phyloP scores from a whole-genome alignment of 2,797 vertebrate species.

The Diceros bicornis region DNA sequence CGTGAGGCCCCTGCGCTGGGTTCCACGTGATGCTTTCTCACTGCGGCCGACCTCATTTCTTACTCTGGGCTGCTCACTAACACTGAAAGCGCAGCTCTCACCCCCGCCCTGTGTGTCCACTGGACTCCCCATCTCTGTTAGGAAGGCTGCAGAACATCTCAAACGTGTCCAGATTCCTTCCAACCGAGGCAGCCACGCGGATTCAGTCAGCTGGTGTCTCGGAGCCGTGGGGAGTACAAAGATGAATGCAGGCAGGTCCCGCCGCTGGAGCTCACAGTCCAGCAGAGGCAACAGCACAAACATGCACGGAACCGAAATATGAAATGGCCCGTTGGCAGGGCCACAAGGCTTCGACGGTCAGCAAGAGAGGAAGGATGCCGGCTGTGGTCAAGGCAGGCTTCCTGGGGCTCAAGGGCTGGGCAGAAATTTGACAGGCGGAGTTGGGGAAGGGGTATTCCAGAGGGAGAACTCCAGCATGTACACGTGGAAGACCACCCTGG shows the following conservation, averaged over 20 bases:
- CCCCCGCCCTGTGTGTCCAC: neutral
- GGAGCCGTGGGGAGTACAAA: neutral
- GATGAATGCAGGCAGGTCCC: rapidly evolving
- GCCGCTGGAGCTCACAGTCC: neutral
- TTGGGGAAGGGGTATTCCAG: neutral
- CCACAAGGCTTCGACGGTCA: neutral
- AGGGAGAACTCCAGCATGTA: too few relatives aligned
- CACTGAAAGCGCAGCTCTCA: rapidly evolving
- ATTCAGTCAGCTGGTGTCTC: neutral
- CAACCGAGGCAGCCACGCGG: rapidly evolving
- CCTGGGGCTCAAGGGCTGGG: neutral
- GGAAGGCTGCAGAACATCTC: neutral
- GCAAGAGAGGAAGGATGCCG: neutral
- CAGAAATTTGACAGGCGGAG: rapidly evolving
- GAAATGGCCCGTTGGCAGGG: neutral
- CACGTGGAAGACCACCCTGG: rapidly evolving
- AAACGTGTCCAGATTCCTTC: neutral
- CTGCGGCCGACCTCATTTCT: conserved; percentile 62
- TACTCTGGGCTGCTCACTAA: conserved; percentile 59
- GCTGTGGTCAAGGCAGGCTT: neutral
- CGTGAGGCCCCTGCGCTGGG: neutral
- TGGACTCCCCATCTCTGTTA: neutral
- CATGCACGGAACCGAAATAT: rapidly evolving
- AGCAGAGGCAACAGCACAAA: neutral
- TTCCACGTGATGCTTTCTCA: neutral